A percentile compares a stretch with the other conserved stretches of the same genome.
These are phyloP conservation scores for Otocyon megalotis DNA, from an alignment of 2,113 vertebrate genomes.

Conservation along the genomic window DNA sequence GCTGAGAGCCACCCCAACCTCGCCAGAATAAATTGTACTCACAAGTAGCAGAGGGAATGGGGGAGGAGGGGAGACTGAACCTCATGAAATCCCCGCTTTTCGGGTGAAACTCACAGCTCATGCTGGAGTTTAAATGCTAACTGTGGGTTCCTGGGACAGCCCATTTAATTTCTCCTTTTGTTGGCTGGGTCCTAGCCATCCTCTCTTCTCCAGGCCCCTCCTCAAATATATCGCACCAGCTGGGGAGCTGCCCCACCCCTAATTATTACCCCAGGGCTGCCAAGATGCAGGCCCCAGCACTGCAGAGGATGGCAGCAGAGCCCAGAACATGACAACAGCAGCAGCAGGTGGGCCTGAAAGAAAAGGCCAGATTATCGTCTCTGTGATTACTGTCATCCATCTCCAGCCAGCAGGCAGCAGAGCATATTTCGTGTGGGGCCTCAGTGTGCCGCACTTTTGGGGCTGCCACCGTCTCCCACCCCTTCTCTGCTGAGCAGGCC, in stretches of 20 bases:
- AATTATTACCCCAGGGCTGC: constrained; percentile 78
- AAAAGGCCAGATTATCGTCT: constrained; percentile 84
- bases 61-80: background rate
- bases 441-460: background rate
- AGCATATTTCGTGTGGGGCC: constrained; percentile 65
- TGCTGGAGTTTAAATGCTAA: background rate
- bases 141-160: constrained; percentile 70
- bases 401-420: constrained; percentile 81
- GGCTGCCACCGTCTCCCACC: background rate
- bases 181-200: constrained; percentile 69
- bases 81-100: background rate
- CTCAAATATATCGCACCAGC: constrained; percentile 69
- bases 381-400: constrained; percentile 86
- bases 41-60: background rate
- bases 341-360: constrained; percentile 88
- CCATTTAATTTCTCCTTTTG: constrained; percentile 73
- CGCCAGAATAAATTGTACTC: background rate
- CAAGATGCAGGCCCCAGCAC: constrained; percentile 78
- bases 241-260: constrained; percentile 82
- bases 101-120: background rate
- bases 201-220: constrained; percentile 69
- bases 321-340: constrained; percentile 82
- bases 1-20: background rate
- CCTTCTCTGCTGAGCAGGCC: background rate
- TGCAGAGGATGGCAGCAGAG: constrained; percentile 84